Percentiles rank a stretch among this genome's conserved stretches.
Conservation (phyloP, 2,888 invertebrate genomes). For the Drosophila cracens region DNA sequence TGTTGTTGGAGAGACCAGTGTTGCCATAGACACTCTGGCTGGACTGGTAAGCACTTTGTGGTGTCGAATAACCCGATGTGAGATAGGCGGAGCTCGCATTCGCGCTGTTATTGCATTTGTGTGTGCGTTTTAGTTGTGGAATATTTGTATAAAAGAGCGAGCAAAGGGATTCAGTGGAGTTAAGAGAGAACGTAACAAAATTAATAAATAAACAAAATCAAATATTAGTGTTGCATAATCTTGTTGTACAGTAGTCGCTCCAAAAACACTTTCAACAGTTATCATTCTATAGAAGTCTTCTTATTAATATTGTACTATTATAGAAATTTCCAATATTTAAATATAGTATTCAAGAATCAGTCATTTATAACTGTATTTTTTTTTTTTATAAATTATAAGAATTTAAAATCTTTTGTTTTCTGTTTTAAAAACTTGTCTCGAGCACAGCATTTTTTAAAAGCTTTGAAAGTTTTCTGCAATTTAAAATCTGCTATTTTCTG, state of each 20-base stretch:
- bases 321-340: neutral
- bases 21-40: constrained; percentile 85
- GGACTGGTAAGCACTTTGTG: constrained; percentile 85
- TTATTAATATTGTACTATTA: neutral
- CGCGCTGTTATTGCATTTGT: constrained; percentile 78
- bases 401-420: neutral
- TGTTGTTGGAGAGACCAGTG: constrained; percentile 84
- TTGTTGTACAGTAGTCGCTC: constrained; percentile 3
- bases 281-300: neutral
- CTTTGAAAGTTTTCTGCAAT: neutral
- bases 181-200: constrained; percentile 40
- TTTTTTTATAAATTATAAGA: too few relatives aligned
- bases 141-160: constrained; percentile 7
- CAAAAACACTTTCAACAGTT: neutral
- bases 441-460: too few relatives aligned
- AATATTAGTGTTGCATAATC: constrained; percentile 18
- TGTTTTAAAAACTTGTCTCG: neutral
- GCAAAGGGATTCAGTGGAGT: constrained; percentile 24
- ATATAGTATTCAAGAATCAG: neutral
- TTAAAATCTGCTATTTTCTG: neutral
- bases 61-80: constrained; percentile 84
- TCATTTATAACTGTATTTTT: too few relatives aligned
- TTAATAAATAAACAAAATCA: constrained; percentile 6
- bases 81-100: constrained; percentile 85
- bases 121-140: constrained; percentile 28